A percentile compares a stretch with the other conserved stretches of the same genome.
Evolutionary conservation across 2,113 vertebrate genomes (phyloP).

Genomic region (Pollachius pollachius): DNA sequence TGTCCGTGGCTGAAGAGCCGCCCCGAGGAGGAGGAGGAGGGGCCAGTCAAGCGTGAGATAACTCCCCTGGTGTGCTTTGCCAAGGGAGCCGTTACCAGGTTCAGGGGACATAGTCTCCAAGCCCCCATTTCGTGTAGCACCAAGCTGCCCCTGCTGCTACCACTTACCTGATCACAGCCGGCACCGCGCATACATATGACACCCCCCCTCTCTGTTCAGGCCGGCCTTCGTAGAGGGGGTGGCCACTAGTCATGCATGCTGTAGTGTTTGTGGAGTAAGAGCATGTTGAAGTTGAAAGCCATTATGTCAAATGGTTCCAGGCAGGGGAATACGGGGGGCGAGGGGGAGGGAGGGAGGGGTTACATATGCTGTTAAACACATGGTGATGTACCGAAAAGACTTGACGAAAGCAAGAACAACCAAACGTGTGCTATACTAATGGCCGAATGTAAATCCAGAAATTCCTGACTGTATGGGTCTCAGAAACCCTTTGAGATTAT

Average conservation of each 20-base stretch:
- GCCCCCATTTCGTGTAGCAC: conserved; percentile 43
- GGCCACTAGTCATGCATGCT: conserved; percentile 40
- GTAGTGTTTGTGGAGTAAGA: too few relatives aligned
- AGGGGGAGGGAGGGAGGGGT: neutral
- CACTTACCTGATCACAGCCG: conserved; percentile 30
- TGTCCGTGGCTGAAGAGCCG: conserved; percentile 51
- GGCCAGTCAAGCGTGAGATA: conserved; percentile 60
- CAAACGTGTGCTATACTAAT: too few relatives aligned
- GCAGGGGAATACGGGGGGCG: neutral
- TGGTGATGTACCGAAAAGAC: neutral
- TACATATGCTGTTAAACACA: neutral
- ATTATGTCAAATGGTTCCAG: neutral
- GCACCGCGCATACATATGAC: too few relatives aligned
- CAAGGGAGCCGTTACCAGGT: too few relatives aligned
- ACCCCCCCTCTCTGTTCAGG: conserved; percentile 12
- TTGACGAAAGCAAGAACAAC: neutral
- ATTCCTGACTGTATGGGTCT: too few relatives aligned
- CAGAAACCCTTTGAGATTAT: too few relatives aligned
- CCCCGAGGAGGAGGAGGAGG: conserved; percentile 37
- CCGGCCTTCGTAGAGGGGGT: conserved; percentile 33
- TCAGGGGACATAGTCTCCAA: too few relatives aligned
- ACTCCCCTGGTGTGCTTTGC: too few relatives aligned
- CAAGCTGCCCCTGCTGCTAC: conserved; percentile 33
- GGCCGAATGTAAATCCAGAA: too few relatives aligned
- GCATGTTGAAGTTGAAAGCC: too few relatives aligned